phyloP scores from a whole-genome alignment of 2,113 vertebrate genomes.

The Planiliza haematocheilus region DNA sequence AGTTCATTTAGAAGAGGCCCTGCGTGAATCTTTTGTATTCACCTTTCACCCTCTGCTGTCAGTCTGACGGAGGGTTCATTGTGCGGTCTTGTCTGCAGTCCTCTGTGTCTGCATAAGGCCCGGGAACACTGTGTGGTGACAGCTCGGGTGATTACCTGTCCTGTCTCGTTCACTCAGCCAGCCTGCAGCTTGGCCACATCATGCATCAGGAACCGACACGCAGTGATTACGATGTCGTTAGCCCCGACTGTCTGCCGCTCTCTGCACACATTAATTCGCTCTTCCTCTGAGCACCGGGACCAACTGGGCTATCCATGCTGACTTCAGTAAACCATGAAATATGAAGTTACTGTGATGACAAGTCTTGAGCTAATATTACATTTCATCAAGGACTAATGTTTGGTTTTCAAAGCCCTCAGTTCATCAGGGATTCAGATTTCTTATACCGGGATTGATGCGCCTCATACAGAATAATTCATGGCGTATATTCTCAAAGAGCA shows the following conservation, averaged over 20 bases:
- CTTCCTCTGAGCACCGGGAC: constrained; percentile 37
- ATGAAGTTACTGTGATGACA: constrained; percentile 37
- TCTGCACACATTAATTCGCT: constrained; percentile 67
- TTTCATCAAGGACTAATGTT: constrained; percentile 56
- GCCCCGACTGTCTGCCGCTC: constrained; percentile 48
- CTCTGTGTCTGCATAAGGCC: constrained; percentile 47
- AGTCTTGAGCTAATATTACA: constrained; percentile 50
- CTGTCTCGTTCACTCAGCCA: constrained; percentile 66
- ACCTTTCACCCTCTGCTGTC: constrained; percentile 42
- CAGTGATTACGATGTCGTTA: constrained; percentile 71
- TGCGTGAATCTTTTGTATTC: constrained; percentile 32
- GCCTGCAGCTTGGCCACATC: constrained; percentile 63
- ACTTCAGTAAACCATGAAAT: constrained; percentile 61
- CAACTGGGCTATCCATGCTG: constrained; percentile 42
- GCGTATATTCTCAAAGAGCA: not conserved
- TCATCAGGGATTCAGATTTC: constrained; percentile 14
- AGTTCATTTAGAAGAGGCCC: constrained; percentile 34
- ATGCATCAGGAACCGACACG: constrained; percentile 70
- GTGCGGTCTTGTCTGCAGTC: constrained; percentile 48
- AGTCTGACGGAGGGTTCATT: constrained; percentile 42
- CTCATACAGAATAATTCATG: not conserved
- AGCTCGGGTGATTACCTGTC: constrained; percentile 76
- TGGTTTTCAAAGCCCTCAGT: constrained; percentile 34
- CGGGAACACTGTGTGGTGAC: constrained; percentile 62
- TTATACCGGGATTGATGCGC: constrained; percentile 20